Evolutionary conservation across 2,113 vertebrate genomes (phyloP).

Genomic region (Amblyopsis rosae): DNA sequence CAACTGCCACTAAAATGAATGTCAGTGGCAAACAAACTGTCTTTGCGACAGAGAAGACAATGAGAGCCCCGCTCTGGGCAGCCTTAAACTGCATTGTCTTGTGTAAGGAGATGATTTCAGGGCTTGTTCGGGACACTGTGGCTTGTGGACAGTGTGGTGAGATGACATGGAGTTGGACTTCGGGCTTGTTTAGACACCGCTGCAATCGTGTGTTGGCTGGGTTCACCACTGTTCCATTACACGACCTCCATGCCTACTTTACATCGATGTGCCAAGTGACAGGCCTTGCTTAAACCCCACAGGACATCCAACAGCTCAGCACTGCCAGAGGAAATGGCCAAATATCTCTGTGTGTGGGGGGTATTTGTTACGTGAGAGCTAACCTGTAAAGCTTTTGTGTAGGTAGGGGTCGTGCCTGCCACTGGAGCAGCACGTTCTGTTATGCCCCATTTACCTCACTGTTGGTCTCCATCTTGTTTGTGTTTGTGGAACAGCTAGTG

Average conservation of each 20-base stretch:
- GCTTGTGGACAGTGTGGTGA: background rate
- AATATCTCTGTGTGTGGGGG: too few species aligned
- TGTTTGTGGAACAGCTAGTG: background rate
- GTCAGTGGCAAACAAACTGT: too few species aligned
- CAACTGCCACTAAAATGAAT: too few species aligned
- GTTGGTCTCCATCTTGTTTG: background rate
- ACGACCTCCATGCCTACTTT: background rate
- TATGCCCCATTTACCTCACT: slow-evolving; percentile 28
- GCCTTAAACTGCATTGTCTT: background rate
- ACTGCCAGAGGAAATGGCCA: too few species aligned
- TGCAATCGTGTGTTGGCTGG: slow-evolving; percentile 1
- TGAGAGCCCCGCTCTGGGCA: too few species aligned
- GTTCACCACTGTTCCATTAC: slow-evolving; percentile 14
- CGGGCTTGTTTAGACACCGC: slow-evolving; percentile 22
- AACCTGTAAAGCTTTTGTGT: slow-evolving; percentile 10
- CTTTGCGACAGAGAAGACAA: too few species aligned
- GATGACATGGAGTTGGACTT: slow-evolving; percentile 8
- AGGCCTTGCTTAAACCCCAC: slow-evolving; percentile 4
- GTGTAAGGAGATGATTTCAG: too few species aligned
- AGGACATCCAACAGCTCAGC: background rate
- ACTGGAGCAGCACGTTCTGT: slow-evolving; percentile 25
- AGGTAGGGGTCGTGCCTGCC: slow-evolving; percentile 1
- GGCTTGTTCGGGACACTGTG: background rate
- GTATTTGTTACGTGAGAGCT: background rate
- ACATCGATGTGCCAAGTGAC: slow-evolving; percentile 31